Conservation (phyloP, 2,888 invertebrate species). For the Limnephilus lunatus region DNA sequence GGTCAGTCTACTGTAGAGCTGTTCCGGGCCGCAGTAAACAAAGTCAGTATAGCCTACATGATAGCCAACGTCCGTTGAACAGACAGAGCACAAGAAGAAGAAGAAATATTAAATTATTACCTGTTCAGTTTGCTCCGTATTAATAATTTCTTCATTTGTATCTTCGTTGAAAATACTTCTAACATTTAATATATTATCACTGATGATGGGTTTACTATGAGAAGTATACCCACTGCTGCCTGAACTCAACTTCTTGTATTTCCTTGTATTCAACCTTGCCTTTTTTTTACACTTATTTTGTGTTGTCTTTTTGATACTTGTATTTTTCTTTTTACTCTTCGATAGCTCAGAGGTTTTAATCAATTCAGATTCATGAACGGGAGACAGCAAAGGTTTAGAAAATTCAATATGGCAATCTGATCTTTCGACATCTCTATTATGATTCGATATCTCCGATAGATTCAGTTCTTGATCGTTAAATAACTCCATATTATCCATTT, state of each 20-base stretch:
- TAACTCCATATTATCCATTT: conserved; percentile 48
- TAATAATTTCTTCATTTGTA: not conserved
- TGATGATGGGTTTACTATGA: not conserved
- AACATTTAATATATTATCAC: conserved; percentile 48
- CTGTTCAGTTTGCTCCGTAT: not conserved
- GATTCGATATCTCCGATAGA: conserved; percentile 12
- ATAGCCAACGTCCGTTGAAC: too few species aligned
- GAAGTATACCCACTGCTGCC: conserved; percentile 4
- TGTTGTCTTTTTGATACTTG: not conserved
- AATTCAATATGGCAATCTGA: conserved; percentile 9
- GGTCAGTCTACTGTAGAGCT: too few species aligned
- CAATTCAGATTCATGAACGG: not conserved
- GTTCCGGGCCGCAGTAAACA: too few species aligned
- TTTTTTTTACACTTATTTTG: conserved; percentile 26
- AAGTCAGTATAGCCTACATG: too few species aligned
- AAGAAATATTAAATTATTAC: conserved; percentile 6
- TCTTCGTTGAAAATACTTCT: conserved; percentile 33
- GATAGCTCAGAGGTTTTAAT: not conserved
- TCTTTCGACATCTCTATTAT: not conserved
- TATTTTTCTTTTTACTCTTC: conserved; percentile 32
- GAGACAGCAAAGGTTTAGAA: not conserved
- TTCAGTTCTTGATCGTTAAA: conserved; percentile 52
- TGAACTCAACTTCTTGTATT: not conserved
- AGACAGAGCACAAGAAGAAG: too few species aligned
- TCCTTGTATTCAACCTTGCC: not conserved